phyloP scores from a whole-genome alignment of 2,888 invertebrate species.

The Megastigmus dorsalis region DNA sequence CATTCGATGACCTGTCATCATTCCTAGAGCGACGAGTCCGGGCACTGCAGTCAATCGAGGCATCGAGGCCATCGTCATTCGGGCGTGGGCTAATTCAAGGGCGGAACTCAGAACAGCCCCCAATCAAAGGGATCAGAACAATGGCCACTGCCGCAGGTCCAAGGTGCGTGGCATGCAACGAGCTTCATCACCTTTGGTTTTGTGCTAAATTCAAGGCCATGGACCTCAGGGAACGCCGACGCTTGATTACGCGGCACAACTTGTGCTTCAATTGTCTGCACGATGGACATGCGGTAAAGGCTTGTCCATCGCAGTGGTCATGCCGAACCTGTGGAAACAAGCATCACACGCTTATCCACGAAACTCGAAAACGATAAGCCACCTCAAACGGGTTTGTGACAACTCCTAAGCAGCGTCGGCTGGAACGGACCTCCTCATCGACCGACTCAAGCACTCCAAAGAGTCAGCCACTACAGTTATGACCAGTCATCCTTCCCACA shows the following conservation, averaged over 20 bases:
- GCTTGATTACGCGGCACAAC: background rate
- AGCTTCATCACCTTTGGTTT: background rate
- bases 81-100: background rate
- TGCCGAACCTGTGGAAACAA: background rate
- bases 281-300: background rate
- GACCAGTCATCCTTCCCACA: no score
- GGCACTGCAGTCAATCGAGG: background rate
- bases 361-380: conserved; percentile 64
- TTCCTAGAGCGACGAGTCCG: background rate
- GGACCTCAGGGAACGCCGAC: background rate
- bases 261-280: background rate
- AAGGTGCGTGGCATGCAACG: no score
- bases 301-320: background rate
- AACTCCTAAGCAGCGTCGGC: no score
- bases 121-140: background rate
- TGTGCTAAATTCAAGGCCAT: background rate
- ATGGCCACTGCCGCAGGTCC: no score
- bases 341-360: conserved; percentile 72
- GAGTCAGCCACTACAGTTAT: no score
- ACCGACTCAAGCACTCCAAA: no score
- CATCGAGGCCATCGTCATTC: background rate
- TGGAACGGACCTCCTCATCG: no score
- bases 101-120: background rate
- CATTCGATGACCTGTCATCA: background rate
- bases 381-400: no score